Conservation (phyloP, 37 sponge, comb jelly and placozoan species). For the Crambe crambe region DNA sequence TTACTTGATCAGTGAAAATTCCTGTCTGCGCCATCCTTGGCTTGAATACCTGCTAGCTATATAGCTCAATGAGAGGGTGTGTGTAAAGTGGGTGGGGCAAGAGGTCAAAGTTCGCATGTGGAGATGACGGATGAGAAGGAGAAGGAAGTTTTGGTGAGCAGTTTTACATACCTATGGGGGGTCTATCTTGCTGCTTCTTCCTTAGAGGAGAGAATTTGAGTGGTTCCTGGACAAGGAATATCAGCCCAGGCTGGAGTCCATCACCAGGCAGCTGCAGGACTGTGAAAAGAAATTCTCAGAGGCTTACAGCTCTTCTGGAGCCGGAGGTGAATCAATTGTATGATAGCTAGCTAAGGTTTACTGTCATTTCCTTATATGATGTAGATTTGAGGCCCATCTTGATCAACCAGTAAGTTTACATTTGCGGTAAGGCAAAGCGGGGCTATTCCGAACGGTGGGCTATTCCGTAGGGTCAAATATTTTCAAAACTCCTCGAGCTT, state of each 20-base stretch:
- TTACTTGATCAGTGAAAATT: too few species aligned
- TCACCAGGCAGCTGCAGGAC: conserved; percentile 29
- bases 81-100: not conserved
- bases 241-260: conserved; percentile 18
- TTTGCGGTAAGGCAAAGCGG: not conserved
- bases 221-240: conserved; percentile 72
- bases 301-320: conserved; percentile 9
- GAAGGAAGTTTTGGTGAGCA: conserved; percentile 3
- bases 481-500: too few species aligned
- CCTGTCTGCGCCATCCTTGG: too few species aligned
- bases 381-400: conserved; percentile 1
- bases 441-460: too few species aligned
- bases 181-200: not conserved
- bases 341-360: not conserved
- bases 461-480: too few species aligned
- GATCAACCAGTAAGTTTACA: not conserved
- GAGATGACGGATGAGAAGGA: not conserved
- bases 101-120: not conserved
- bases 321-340: too few species aligned
- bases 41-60: too few species aligned
- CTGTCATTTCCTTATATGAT: not conserved
- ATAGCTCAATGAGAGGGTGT: not conserved
- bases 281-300: conserved; percentile 45
- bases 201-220: conserved; percentile 60
- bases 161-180: not conserved